Base-by-base conservation (phyloP, 1,140 invertebrate species). In the Diploscapter pachys region DNA sequence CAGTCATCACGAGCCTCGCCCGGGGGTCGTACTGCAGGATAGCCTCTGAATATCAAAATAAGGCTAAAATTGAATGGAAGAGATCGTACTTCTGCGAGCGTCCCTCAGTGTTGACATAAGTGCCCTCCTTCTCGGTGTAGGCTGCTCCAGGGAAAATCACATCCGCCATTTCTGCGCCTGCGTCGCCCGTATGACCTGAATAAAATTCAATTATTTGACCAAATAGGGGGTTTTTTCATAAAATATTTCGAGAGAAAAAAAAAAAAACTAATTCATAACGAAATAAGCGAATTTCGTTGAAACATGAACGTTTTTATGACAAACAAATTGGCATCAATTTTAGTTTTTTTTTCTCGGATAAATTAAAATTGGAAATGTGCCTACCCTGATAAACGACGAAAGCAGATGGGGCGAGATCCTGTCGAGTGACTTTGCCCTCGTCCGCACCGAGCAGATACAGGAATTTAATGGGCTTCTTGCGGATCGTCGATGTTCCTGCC, bases 41-140 rank as follows among this genome's bases (percentile, higher is more conserved):
- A 80, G 4, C 57, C 66, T 69, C 73, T 74, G 72, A 11, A 72
- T 59, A 8, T 68, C 52, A 52, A 52, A 53, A 50, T 9, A 5
- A 68, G 57, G 57, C 9, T 59, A 68, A 2, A 68, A 6, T n/a
- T 6, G 52, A 68, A 5, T 2, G n/a, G 53, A 5, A 68, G 8
- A 68, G 51, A 48, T 5, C 6, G 2, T 59, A 95, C 88, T 95
- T 91, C 88, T 99, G 96, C n/a, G 94, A 90, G 71, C 96, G 89
- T 5, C 96, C 96, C 89, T 99, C 96, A 0, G 93, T 97, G 87
- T 99, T 99, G 0, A 97, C 94, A 87, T 95, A 99, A 11, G 92
- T 97, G 5, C 89, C 94, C 86, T 94, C 91, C 87, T 99, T 99
- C 89, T 99, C 96, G 2, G 96, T 99, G 86, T 98, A 99, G 0